Evolutionary conservation across 2,888 invertebrate genomes (phyloP).

Genomic region (Acanthosoma haemorrhoidale): DNA sequence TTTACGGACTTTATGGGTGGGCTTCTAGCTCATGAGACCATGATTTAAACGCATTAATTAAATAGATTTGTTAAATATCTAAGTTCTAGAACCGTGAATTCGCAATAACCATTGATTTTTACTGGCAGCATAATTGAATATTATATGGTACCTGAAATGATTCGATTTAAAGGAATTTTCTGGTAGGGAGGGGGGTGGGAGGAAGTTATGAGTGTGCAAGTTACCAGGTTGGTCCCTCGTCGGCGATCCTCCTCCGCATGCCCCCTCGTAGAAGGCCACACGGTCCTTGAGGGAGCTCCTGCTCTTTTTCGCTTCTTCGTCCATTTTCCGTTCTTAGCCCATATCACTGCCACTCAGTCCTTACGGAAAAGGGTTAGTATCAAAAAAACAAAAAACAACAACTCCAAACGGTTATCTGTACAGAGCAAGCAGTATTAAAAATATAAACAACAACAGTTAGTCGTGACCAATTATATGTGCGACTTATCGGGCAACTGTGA

Average conservation of each 20-base stretch:
- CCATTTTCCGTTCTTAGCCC: slow-evolving; percentile 23
- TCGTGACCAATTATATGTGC: too few species aligned
- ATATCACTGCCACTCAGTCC: not conserved
- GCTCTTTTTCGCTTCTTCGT: slow-evolving; percentile 18
- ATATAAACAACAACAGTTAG: too few species aligned
- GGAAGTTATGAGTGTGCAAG: not conserved
- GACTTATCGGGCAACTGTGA: too few species aligned
- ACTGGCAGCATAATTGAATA: not conserved
- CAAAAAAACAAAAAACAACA: not conserved
- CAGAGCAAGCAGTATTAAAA: too few species aligned
- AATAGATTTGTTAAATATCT: too few species aligned
- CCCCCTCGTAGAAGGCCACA: slow-evolving; percentile 33
- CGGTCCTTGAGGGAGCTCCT: slow-evolving; percentile 30
- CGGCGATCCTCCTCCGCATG: slow-evolving; percentile 18
- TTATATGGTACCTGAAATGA: not conserved
- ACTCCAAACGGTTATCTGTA: not conserved
- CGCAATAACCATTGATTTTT: not conserved
- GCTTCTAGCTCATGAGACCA: too few species aligned
- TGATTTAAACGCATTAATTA: too few species aligned
- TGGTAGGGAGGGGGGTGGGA: not conserved
- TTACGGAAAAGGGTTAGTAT: slow-evolving; percentile 7
- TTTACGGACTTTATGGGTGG: too few species aligned
- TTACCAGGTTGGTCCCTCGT: not conserved
- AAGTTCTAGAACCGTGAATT: not conserved
- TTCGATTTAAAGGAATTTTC: not conserved